Conservation (phyloP, 2,797 vertebrate genomes). For the Myotis planiceps region DNA sequence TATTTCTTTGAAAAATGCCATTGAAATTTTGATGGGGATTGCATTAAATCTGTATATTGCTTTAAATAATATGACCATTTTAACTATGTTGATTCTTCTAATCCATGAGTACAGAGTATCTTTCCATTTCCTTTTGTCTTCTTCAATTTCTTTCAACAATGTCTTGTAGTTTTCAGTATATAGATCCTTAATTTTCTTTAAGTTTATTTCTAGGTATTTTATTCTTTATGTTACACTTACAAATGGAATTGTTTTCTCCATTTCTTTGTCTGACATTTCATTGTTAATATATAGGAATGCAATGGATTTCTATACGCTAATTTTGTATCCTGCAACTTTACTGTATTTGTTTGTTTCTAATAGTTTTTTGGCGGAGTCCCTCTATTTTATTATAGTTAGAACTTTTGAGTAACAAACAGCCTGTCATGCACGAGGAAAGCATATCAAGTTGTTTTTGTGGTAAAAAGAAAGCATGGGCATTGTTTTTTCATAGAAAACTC, state of each 20-base stretch:
- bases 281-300: neutral
- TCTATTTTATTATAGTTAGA: neutral
- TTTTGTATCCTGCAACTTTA: neutral
- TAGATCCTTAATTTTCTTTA: neutral
- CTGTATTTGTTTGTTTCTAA: neutral
- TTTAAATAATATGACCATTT: neutral
- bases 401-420: neutral
- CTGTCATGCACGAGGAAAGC: neutral
- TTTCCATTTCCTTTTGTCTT: neutral
- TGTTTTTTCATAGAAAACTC: neutral
- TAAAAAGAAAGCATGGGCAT: slow-evolving; percentile 4
- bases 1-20: neutral
- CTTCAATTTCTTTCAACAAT: neutral
- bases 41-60: neutral
- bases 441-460: neutral
- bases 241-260: neutral
- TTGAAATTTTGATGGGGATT: neutral
- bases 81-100: neutral
- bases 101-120: neutral
- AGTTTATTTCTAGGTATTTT: neutral
- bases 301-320: neutral
- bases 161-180: neutral
- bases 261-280: neutral
- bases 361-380: neutral
- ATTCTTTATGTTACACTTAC: neutral